phyloP scores from a whole-genome alignment of 2,113 vertebrate species.

The Dermatemys mawii region DNA sequence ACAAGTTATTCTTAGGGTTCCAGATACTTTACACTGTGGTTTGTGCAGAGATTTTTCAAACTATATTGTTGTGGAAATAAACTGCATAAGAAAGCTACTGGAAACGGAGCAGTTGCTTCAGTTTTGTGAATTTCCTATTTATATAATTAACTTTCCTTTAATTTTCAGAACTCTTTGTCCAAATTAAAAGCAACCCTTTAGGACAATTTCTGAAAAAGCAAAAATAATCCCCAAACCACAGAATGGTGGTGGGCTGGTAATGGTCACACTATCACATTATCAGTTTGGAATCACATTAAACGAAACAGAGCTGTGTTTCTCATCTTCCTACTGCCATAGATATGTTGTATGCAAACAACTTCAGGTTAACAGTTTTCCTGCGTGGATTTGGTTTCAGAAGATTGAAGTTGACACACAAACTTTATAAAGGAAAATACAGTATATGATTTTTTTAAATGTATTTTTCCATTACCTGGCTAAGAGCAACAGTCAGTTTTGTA shows the following conservation, averaged over 20 bases:
- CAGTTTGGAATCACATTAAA: slow-evolving; percentile 63
- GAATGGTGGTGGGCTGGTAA: not conserved
- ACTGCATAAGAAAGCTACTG: not conserved
- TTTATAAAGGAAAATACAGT: too few species aligned
- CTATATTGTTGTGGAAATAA: not conserved
- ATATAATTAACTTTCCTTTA: not conserved
- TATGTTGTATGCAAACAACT: slow-evolving; percentile 50
- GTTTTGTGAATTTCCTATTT: not conserved
- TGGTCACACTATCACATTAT: slow-evolving; percentile 70
- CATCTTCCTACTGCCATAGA: slow-evolving; percentile 62
- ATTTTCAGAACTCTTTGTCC: not conserved
- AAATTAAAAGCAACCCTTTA: not conserved
- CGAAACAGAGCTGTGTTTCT: slow-evolving; percentile 74
- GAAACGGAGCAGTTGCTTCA: not conserved
- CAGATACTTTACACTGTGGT: not conserved
- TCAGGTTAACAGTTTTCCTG: slow-evolving; percentile 57
- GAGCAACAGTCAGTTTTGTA: not conserved
- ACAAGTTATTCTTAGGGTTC: not conserved
- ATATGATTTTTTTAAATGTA: too few species aligned
- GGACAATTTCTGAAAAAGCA: not conserved
- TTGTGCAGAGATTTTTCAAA: not conserved
- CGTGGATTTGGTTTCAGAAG: not conserved
- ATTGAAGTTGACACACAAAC: not conserved
- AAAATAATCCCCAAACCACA: not conserved
- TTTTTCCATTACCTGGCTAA: not conserved